Percentiles rank a stretch among this genome's conserved stretches.
Evolutionary conservation across 2,113 vertebrate species (phyloP).

Genomic region (Oreochromis niloticus): DNA sequence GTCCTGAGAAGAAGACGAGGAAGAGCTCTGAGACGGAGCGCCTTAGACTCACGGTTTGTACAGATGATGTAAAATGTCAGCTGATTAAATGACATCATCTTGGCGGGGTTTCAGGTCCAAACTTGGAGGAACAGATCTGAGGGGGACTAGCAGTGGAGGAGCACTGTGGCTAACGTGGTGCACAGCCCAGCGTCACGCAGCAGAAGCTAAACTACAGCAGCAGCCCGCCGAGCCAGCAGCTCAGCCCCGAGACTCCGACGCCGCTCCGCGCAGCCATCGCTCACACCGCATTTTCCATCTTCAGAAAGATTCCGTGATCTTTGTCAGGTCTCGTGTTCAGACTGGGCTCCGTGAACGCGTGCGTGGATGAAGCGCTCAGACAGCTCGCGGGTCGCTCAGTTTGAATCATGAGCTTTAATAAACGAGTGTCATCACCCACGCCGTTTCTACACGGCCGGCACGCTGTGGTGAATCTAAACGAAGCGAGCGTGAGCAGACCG

Average conservation of each 20-base stretch:
- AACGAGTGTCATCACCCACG: background rate
- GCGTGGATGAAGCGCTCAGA: background rate
- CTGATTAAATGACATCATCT: background rate
- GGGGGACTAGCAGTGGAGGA: background rate
- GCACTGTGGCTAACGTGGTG: background rate
- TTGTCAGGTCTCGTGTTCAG: background rate
- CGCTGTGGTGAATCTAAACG: background rate
- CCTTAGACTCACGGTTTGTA: background rate
- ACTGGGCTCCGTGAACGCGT: background rate
- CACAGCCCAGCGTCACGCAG: background rate
- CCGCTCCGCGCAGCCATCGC: no score
- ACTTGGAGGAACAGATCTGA: background rate
- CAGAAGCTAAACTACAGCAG: background rate
- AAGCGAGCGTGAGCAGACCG: background rate
- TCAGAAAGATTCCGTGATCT: background rate
- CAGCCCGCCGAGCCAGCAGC: background rate
- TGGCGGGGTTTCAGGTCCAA: background rate
- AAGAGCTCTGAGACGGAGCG: background rate
- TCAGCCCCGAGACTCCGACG: background rate
- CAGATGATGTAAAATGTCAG: background rate
- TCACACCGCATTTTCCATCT: accelerated
- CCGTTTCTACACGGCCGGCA: background rate
- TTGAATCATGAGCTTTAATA: background rate
- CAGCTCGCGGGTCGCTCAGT: background rate
- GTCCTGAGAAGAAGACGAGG: background rate